phyloP scores from a whole-genome alignment of 2,113 vertebrate genomes.

The Chionodraco myersi region DNA sequence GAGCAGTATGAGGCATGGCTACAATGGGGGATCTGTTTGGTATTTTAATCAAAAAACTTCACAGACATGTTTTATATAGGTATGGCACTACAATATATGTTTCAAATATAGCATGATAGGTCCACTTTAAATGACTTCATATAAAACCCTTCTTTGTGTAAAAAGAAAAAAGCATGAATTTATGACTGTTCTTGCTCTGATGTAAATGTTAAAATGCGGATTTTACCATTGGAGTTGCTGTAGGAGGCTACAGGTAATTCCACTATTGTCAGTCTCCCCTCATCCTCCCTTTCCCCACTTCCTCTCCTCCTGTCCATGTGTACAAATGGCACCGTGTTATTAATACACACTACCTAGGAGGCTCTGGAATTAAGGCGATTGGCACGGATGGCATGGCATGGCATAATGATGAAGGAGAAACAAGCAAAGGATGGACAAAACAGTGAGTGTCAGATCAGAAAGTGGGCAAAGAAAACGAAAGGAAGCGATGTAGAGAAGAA shows the following conservation, averaged over 20 bases:
- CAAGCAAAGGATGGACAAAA: conserved; percentile 9
- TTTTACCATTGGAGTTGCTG: neutral
- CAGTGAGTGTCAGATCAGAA: conserved; percentile 28
- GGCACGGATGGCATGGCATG: conserved; percentile 3
- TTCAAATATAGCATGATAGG: no score
- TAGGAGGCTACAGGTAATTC: neutral
- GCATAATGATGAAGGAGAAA: conserved; percentile 5
- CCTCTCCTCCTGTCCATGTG: neutral
- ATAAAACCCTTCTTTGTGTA: no score
- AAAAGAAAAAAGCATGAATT: no score
- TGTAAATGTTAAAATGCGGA: neutral
- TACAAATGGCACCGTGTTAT: conserved; percentile 42
- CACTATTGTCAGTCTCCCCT: neutral
- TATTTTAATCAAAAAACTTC: no score
- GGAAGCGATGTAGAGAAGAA: neutral
- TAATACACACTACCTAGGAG: conserved; percentile 42
- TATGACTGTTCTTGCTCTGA: no score
- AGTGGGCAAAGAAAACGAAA: conserved; percentile 11
- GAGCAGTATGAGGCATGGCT: no score
- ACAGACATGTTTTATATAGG: no score
- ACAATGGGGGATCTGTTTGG: no score
- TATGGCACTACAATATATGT: no score
- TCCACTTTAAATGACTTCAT: no score
- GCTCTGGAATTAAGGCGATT: conserved; percentile 27
- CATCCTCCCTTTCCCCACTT: neutral